Evolutionary conservation across 2,113 vertebrate genomes (phyloP).

Genomic region (Erythrocercus mccallii): DNA sequence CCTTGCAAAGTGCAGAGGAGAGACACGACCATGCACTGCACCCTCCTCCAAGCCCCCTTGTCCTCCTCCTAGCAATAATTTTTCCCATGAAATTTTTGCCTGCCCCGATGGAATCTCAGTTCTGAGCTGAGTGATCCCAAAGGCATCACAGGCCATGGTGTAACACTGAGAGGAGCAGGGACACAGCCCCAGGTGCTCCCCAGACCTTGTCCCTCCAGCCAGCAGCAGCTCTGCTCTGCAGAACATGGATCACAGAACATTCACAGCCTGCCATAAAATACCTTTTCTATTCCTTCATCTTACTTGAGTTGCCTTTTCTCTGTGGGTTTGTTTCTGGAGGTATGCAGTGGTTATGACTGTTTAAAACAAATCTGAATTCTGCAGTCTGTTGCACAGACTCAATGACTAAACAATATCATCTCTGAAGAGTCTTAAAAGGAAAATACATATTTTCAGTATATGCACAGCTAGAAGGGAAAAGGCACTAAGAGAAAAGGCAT

Average conservation of each 20-base stretch:
- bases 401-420: not conserved
- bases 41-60: not conserved
- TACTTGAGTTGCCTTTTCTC: not conserved
- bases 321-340: not conserved
- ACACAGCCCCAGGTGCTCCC: not conserved
- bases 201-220: not conserved
- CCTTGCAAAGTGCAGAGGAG: not conserved
- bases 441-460: not conserved
- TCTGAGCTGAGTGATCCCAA: fast-evolving
- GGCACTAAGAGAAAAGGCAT: not conserved
- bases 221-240: not conserved
- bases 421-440: not conserved
- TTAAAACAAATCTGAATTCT: not conserved
- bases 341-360: not conserved
- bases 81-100: not conserved
- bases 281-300: not conserved
- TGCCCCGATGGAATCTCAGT: not conserved
- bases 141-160: fast-evolving
- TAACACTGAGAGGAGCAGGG: not conserved
- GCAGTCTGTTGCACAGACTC: not conserved
- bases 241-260: fast-evolving
- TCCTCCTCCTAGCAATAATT: not conserved
- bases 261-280: not conserved
- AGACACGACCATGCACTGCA: not conserved
- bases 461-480: not conserved